These are phyloP conservation scores for Acestrorhynchus altus DNA, from an alignment of 2,797 vertebrate species.

Conservation along the genomic window DNA sequence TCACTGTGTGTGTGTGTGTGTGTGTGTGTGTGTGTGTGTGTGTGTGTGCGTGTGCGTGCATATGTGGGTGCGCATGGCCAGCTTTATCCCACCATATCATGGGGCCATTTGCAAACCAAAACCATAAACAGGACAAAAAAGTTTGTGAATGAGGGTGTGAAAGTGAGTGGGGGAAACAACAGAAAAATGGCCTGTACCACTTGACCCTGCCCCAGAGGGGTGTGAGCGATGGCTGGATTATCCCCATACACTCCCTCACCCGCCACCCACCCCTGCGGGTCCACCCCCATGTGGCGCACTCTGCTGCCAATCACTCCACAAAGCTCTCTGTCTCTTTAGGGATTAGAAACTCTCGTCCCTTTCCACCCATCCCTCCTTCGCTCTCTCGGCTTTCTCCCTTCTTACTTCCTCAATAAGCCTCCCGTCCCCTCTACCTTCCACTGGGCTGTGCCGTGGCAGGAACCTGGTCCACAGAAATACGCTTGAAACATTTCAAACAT, in stretches of 20 bases:
- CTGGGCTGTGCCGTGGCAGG: too few species aligned
- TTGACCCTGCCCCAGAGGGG: conserved; percentile 74
- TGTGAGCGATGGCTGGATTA: conserved; percentile 70
- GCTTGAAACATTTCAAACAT: too few species aligned
- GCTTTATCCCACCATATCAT: conserved; percentile 59
- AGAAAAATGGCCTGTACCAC: conserved; percentile 75
- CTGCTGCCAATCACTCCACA: conserved; percentile 83
- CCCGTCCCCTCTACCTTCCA: conserved; percentile 14
- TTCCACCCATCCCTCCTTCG: conserved; percentile 27
- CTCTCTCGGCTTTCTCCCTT: conserved; percentile 25
- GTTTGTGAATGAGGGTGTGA: conserved; percentile 59
- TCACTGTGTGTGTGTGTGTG: conserved; percentile 8
- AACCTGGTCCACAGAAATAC: too few species aligned
- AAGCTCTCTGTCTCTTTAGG: conserved; percentile 77
- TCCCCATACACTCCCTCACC: conserved; percentile 68
- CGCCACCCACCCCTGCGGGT: conserved; percentile 53
- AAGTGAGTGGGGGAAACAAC: conserved; percentile 69
- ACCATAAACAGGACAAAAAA: conserved; percentile 64
- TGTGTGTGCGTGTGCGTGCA: conserved; percentile 3
- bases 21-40: conserved; percentile 9
- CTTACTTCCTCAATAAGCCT: conserved; percentile 18
- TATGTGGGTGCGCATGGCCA: conserved; percentile 23
- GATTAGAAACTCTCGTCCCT: conserved; percentile 72
- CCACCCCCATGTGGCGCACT: conserved; percentile 67
- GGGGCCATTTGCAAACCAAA: conserved; percentile 67